Evolutionary conservation across 2,113 vertebrate genomes (phyloP).

Genomic region (Cettia cetti): DNA sequence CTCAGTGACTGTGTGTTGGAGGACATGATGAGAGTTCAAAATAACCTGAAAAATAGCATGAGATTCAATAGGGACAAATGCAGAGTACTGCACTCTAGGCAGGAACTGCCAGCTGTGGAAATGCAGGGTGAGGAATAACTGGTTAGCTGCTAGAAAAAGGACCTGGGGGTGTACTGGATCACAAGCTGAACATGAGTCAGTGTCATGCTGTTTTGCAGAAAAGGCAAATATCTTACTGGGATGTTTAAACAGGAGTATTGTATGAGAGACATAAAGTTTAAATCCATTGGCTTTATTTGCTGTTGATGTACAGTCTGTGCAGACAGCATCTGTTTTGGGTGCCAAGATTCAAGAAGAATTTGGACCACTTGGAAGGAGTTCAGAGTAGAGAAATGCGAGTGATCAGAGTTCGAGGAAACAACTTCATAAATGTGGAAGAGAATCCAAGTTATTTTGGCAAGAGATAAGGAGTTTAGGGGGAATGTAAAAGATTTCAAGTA

Average conservation of each 20-base stretch:
- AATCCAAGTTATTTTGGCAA: conserved; percentile 18
- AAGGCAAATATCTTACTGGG: conserved; percentile 1
- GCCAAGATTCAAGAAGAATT: conserved; percentile 9
- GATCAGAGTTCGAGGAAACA: background rate
- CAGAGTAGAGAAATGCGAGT: background rate
- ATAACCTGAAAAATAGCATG: background rate
- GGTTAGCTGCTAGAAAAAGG: conserved; percentile 32
- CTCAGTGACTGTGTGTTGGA: background rate
- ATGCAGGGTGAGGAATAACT: background rate
- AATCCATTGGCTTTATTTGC: background rate
- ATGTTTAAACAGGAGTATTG: background rate
- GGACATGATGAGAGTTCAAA: background rate
- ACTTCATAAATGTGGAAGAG: conserved; percentile 13
- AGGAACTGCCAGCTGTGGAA: conserved; percentile 6
- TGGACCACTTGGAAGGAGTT: conserved; percentile 32
- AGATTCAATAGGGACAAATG: background rate
- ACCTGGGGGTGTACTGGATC: conserved; percentile 56
- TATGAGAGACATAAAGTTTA: background rate
- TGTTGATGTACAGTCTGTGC: background rate
- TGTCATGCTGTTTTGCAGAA: conserved; percentile 46
- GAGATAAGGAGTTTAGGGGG: background rate
- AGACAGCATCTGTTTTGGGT: background rate
- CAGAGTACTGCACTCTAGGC: background rate
- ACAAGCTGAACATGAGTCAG: conserved; percentile 59
- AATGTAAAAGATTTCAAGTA: background rate